A percentile compares a stretch with the other conserved stretches of the same genome.
Conservation (phyloP, 1,140 invertebrate species). For the Copidosoma floridanum region DNA sequence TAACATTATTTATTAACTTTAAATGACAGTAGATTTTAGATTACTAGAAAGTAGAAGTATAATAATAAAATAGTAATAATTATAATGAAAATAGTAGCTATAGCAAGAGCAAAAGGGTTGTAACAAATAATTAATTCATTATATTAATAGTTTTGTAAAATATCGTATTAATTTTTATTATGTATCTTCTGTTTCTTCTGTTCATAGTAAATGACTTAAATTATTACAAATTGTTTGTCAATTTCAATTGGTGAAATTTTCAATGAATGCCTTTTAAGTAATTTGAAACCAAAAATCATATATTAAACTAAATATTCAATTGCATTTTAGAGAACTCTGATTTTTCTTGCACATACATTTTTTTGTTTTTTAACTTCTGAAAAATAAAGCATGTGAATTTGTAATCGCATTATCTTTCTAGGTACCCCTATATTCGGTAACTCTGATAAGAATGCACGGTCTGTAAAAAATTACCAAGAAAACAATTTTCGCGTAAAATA, state of each 20-base stretch:
- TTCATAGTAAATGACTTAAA: constrained; percentile 28
- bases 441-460: constrained; percentile 15
- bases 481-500: constrained; percentile 20
- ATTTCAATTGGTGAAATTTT: constrained; percentile 33
- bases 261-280: constrained; percentile 44
- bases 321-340: constrained; percentile 8
- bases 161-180: constrained; percentile 43
- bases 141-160: constrained; percentile 28
- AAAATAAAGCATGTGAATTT: not conserved
- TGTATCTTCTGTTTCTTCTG: constrained; percentile 33
- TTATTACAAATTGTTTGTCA: constrained; percentile 40
- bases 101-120: too few relatives aligned
- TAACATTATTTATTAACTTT: constrained; percentile 49
- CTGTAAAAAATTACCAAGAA: constrained; percentile 19
- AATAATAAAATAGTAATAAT: constrained; percentile 21
- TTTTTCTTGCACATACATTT: constrained; percentile 19
- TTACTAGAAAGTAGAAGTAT: constrained; percentile 41
- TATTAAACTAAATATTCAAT: constrained; percentile 25
- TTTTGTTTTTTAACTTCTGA: not conserved
- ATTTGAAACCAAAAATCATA: constrained; percentile 36
- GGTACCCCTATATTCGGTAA: constrained; percentile 21
- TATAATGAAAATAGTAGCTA: constrained; percentile 15
- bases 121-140: constrained; percentile 13
- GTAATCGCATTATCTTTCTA: constrained; percentile 23
- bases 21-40: constrained; percentile 46